Base-by-base conservation (phyloP, 2,797 vertebrate genomes). In the Diceros bicornis region DNA sequence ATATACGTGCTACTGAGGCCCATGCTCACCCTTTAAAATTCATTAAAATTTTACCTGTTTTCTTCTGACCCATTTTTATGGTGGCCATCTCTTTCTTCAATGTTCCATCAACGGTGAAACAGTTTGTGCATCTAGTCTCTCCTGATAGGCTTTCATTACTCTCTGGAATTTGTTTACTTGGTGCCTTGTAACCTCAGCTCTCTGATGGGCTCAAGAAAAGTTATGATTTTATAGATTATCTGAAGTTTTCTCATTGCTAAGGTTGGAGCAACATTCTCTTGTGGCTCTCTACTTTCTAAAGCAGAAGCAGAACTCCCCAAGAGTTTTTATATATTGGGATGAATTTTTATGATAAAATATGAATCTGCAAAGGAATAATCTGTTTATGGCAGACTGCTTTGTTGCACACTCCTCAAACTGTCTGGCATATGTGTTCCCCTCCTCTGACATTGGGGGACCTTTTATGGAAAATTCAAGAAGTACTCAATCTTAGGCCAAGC, bases 271-370 rank as follows among this genome's bases (percentile, higher is more conserved):
- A 17, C 57, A 23, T 71, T 85, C 72, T 72, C 66, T 64, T 92
- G 17, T 82, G 84, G 27, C 29, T 89, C 34, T 72, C 21, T 96
- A 6, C 7, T 41, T 66, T 17, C 29, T 85, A 44, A 90, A 86
- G 86, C 27, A 92, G 66, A 87, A 87, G 7, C 32, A 79, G 79
- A 85, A 66, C 59, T 66, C 75, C 25, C n/a, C 23, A 66, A 64
- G 7, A 91, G 62, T 37, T 89, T 68, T 77, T 92, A 52, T 50
- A 29, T 71, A 62, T 34, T 57, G 21, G 32, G 44, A 29, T 72
- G 41, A 77, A 37, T 72, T 94, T 81, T 84, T 95, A 34, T 90
- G 55, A 62, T 37, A 89, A 88, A 92, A 59, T 87, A 11, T 34
- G 29, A 64, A 16, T 78, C 85, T 16, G 55, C 47, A 66, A 64